Conservation (phyloP, 2,888 invertebrate genomes). For the Chrysolina haemoptera region DNA sequence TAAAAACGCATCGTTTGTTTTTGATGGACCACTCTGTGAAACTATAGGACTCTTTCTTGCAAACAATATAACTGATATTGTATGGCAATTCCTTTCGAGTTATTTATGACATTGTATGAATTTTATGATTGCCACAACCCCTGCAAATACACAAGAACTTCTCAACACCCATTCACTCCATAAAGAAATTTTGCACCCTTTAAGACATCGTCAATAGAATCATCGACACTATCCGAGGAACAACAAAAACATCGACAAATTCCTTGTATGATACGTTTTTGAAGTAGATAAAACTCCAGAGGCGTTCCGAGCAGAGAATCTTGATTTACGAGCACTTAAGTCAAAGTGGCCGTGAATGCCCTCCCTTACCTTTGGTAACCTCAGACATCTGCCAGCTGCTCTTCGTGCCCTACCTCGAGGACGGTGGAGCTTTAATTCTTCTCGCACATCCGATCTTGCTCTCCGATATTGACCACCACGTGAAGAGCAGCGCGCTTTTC, state of each 20-base stretch:
- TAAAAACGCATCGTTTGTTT: too few species aligned
- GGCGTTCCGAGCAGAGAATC: conserved; percentile 20
- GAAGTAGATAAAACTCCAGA: conserved; percentile 17
- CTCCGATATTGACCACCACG: conserved; percentile 37
- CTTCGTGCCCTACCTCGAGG: conserved; percentile 32
- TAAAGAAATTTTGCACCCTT: background rate
- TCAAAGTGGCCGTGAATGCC: conserved; percentile 32
- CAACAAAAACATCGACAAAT: background rate
- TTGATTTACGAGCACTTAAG: conserved; percentile 32
- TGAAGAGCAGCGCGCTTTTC: conserved; percentile 30
- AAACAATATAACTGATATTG: too few species aligned
- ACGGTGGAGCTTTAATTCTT: conserved; percentile 35
- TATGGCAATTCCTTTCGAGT: too few species aligned
- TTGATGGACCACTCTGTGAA: too few species aligned
- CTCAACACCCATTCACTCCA: background rate
- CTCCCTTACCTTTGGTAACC: conserved; percentile 31
- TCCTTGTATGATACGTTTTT: conserved; percentile 1
- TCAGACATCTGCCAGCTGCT: conserved; percentile 42
- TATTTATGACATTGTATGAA: too few species aligned
- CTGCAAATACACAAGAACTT: too few species aligned
- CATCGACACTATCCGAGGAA: background rate
- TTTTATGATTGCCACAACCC: too few species aligned
- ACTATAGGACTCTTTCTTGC: too few species aligned
- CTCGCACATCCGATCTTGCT: conserved; percentile 35
- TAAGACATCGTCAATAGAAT: background rate